These are phyloP conservation scores for Progne subis DNA, from an alignment of 2,113 vertebrate species.

Conservation along the genomic window DNA sequence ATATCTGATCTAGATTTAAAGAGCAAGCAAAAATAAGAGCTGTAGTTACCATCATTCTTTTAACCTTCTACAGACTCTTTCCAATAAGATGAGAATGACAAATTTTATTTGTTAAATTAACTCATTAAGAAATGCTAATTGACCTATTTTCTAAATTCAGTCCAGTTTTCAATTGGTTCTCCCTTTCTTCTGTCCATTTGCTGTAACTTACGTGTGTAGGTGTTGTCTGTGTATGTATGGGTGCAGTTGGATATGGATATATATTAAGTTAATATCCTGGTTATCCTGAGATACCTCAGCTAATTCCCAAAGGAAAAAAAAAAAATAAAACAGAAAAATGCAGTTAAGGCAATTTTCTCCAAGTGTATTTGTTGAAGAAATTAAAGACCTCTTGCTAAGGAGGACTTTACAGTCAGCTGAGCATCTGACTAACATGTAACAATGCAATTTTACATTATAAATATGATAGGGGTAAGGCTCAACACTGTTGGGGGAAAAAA, in stretches of 20 bases:
- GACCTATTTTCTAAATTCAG: not conserved
- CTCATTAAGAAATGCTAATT: not conserved
- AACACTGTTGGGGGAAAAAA: not conserved
- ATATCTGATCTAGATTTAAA: not conserved
- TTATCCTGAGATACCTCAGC: not conserved
- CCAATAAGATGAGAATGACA: not conserved
- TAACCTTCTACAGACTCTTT: not conserved
- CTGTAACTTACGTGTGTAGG: not conserved
- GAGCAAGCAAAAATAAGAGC: not conserved
- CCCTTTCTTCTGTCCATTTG: not conserved
- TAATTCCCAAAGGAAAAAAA: not conserved
- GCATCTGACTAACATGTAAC: not conserved
- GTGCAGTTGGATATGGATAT: not conserved
- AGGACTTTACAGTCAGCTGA: not conserved
- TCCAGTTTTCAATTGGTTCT: conserved; percentile 6
- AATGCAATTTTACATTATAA: not conserved
- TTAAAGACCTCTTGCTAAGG: not conserved
- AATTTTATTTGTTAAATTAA: not conserved
- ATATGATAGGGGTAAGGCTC: not conserved
- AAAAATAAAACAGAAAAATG: not conserved
- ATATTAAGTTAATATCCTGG: not conserved
- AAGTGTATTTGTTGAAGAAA: not conserved
- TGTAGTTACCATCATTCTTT: not conserved
- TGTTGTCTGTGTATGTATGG: not conserved
- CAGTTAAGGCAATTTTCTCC: not conserved